Conservation (phyloP, 2,113 vertebrate genomes). For the Malurus cyaneus region DNA sequence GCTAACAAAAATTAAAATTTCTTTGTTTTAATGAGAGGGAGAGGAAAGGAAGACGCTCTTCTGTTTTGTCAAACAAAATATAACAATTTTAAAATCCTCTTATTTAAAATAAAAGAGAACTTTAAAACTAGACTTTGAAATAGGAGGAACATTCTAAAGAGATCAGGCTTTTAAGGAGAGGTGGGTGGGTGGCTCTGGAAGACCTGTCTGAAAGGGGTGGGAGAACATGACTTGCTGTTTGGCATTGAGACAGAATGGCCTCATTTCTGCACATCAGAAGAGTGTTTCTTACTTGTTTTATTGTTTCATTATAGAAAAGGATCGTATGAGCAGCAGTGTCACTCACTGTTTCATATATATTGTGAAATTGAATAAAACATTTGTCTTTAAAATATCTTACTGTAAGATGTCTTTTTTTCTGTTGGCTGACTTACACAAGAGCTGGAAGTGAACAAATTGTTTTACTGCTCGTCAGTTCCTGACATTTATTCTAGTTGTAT, state of each 20-base stretch:
- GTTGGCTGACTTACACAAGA: background rate
- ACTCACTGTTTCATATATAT: background rate
- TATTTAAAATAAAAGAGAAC: background rate
- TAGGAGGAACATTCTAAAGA: background rate
- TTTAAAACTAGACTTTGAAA: background rate
- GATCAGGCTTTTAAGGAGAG: background rate
- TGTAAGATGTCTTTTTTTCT: background rate
- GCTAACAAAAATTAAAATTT: background rate
- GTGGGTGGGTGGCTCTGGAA: background rate
- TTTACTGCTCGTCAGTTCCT: background rate
- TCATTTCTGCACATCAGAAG: background rate
- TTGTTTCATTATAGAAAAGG: background rate
- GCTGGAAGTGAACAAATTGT: background rate
- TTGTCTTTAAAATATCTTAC: background rate
- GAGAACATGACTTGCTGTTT: background rate
- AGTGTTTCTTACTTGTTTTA: background rate
- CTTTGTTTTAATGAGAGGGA: background rate
- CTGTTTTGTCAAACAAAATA: background rate
- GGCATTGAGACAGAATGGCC: background rate
- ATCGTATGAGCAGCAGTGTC: background rate
- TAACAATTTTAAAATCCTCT: background rate
- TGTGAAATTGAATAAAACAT: background rate
- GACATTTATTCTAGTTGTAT: slow-evolving; percentile 7
- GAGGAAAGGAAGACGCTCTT: background rate
- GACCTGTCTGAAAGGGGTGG: background rate